Base-by-base conservation (phyloP, 1,140 invertebrate species). In the Zaprionus gabonicus region DNA sequence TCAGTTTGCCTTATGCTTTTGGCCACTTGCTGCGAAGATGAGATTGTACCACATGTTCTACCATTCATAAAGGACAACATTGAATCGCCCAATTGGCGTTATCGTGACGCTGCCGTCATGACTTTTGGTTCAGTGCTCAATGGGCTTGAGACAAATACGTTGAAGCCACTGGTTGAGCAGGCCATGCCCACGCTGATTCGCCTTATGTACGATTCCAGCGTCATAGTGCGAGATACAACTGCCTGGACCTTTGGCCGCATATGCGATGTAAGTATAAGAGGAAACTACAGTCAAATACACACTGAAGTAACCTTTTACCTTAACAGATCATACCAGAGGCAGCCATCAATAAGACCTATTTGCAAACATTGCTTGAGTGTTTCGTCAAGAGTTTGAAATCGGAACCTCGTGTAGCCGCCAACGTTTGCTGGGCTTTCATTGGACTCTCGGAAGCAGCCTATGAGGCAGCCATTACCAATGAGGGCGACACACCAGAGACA, bases 341-440 rank as follows among this genome's bases (percentile, higher is more conserved):
- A 15, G 98, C 98, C 0, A 97, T 99, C n/a, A 98, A 97, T 93
- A 96, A 97, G 81, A 95, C 95, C 1, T 97, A 97, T 86, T 93
- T 99, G 20, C 96, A 96, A 90, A 96, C 97, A 6, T 91, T 99
- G 12, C 93, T 99, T 2, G 96, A 98, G 92, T 97, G 97, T 76
- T 94, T 99, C 25, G 96, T 99, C 0, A 96, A 96, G 82, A 98
- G 98, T 12, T 93, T 99, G 12, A 96, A 96, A 79, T 96, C 97
- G 23, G 98, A 99, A 92, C 98, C 99, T 0, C 94, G 99, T 34
- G 99, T 99, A 0, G 98, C 99, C 15, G 96, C 98, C 1, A 99
- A 99, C 94, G 98, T 99, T n/a, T 99, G 99, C 91, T 99, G 99
- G 99, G 99, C 99, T 0, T 98, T 99, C 81, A 98, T 97, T 51